Percentiles rank a stretch among this genome's conserved stretches.
These are phyloP conservation scores for Oeneis ivallda DNA, from an alignment of 2,888 invertebrate species.

Conservation along the genomic window DNA sequence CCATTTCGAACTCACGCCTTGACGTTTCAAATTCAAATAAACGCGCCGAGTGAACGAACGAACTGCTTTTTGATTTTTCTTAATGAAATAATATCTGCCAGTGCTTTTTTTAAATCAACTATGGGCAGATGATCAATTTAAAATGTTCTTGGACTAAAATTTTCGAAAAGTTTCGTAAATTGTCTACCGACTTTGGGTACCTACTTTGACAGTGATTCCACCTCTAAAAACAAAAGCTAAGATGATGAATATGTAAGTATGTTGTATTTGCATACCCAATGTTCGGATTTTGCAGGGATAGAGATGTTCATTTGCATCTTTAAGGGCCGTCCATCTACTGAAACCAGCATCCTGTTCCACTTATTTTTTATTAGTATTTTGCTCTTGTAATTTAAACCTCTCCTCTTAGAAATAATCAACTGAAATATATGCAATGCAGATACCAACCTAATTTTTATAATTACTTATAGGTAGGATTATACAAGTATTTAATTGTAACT, in stretches of 20 bases:
- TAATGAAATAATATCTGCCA: slow-evolving; percentile 36
- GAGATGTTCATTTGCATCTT: slow-evolving; percentile 12
- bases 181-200: slow-evolving; percentile 37
- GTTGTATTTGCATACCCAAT: slow-evolving; percentile 46
- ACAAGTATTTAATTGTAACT: too few species aligned
- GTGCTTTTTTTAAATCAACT: slow-evolving; percentile 42
- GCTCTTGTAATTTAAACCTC: not conserved
- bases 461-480: too few species aligned
- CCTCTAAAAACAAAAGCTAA: slow-evolving; percentile 48
- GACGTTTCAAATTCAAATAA: slow-evolving; percentile 45
- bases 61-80: slow-evolving; percentile 28
- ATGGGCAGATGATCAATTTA: slow-evolving; percentile 47
- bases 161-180: slow-evolving; percentile 31
- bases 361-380: not conserved
- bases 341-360: slow-evolving; percentile 4
- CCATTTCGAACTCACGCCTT: slow-evolving; percentile 49
- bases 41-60: slow-evolving; percentile 55
- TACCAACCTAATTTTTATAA: too few species aligned
- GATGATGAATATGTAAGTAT: slow-evolving; percentile 59
- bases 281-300: slow-evolving; percentile 21
- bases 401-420: not conserved
- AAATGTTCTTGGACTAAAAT: slow-evolving; percentile 26
- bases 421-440: not conserved
- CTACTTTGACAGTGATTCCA: slow-evolving; percentile 47
- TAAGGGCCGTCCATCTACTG: not conserved